Evolutionary conservation across 2,797 vertebrate genomes (phyloP), one percentile per base, ranked within the genome.

Genomic region (Oryzias sinensis): DNA sequence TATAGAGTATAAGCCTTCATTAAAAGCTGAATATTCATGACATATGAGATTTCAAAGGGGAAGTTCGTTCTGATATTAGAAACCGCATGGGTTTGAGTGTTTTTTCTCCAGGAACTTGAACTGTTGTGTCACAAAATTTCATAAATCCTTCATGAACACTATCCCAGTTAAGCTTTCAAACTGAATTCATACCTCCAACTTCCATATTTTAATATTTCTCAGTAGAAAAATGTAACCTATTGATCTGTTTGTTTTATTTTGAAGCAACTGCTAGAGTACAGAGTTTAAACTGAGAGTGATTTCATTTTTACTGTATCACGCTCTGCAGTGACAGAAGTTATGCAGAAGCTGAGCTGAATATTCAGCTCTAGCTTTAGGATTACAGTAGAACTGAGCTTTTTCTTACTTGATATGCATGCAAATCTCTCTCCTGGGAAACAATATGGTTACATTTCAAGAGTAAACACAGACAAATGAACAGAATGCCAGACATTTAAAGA

Each of bases 331-430:
- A 37, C 45, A 24, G 53, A 49, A 57, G 55, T 27, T 65, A 68
- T 56, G 47, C 54, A 78, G 50, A 58, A 72, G 75, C 61, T 37
- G 56, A 51, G 20, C 53, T 61, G 52, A 41, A 76, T 75, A 80
- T 64, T 65, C 67, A 63, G 79, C 73, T 80, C 80, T 70, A 68
- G 79, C 55, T 63, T 72, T 74, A 83, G 81, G 81, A 84, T 67
- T 37, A 57, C 52, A 59, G 24, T 52, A 55, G 59, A 83, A 86
- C 65, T 67, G 59, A 17, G 75, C 66, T 72, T 76, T 59, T 37
- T 64, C 76, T 56, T 56, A 73, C 62, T 64, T 5, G 16, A 37
- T 52, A 51, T 40, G 25, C 62, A 55, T 57, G 46, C 46, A 49
- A 17, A 47, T n/a, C 25, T 27, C 62, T 22, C 56, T 24, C 33